Evolutionary conservation across 2,797 vertebrate genomes (phyloP), one percentile per base, ranked within the genome.

Genomic region (Eremophila alpestris): DNA sequence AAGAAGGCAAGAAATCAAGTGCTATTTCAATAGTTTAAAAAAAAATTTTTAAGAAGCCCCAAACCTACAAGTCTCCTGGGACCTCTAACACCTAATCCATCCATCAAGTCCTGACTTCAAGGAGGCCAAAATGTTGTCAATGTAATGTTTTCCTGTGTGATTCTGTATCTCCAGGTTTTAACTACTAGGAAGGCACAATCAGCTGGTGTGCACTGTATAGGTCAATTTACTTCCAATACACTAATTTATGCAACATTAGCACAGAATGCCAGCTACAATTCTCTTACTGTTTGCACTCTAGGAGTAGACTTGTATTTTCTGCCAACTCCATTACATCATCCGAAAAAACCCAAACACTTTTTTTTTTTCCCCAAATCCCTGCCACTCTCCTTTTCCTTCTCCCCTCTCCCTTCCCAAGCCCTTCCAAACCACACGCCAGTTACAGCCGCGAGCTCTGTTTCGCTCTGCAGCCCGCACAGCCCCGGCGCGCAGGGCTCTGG

Each of bases 311-410:
- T 73, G 90, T 75, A 93, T 97, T 97, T 97, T 96, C 96, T 97
- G 96, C 97, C 97, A 97, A 95, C 90, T 97, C 95, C 97, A 97
- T 98, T 95, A 97, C 97, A 97, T 97, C 97, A 98, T 90, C 94
- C 73, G 46, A 96, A 96, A 94, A 97, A 97, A 92, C 95, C 93
- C 97, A 98, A 97, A 97, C 96, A 97, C 94, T 94, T 91, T 62
- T 36, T 95, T 81, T 78, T 64, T 13, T 4, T 8, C 2, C 3
- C 14, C 84, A 91, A 76, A 90, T 83, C 95, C 83, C 90, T 67
- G 95, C 83, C 89, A 27, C 93, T 92, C 91, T 95, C 56, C 90
- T 91, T 62, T 73, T 41, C 92, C 89, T 81, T 21, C 54, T n/a
- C 51, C 70, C 65, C 65, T 69, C 46, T 46, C 51, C 62, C 55